Evolutionary conservation across 2,888 invertebrate species (phyloP).

Genomic region (Synergus japonicus): DNA sequence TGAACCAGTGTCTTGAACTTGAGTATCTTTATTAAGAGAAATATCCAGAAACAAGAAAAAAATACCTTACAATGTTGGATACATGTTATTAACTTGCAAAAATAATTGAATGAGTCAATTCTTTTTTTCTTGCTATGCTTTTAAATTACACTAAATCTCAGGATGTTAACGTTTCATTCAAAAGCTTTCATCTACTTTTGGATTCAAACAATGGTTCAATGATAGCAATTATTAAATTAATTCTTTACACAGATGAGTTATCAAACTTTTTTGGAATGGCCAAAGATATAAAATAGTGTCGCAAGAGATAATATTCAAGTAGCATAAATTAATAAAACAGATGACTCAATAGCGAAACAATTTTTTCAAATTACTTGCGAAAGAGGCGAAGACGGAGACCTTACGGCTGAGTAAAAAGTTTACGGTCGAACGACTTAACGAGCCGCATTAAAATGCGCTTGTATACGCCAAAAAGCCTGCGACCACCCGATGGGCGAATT

Average conservation of each 20-base stretch:
- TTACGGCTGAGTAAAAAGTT: slow-evolving; percentile 45
- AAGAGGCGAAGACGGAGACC: neutral
- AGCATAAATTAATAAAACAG: neutral
- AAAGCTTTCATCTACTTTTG: too few relatives aligned
- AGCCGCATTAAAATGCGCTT: slow-evolving; percentile 52
- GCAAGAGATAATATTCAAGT: neutral
- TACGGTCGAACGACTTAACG: slow-evolving; percentile 50
- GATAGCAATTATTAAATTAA: too few relatives aligned
- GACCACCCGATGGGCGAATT: slow-evolving; percentile 50
- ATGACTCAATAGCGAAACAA: neutral
- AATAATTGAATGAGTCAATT: neutral
- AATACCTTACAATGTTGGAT: neutral
- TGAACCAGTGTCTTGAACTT: neutral
- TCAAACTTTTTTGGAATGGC: too few relatives aligned
- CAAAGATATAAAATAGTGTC: neutral
- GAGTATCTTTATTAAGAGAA: neutral
- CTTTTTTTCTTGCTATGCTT: neutral
- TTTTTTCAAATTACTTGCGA: neutral
- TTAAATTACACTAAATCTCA: neutral
- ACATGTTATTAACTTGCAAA: neutral
- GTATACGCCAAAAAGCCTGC: slow-evolving; percentile 45
- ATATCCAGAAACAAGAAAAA: slow-evolving; percentile 11
- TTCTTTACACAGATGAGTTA: too few relatives aligned
- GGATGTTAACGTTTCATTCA: too few relatives aligned
- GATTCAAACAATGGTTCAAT: too few relatives aligned